Conservation (phyloP, 1,140 invertebrate species). For the Scaptomyza hsui region DNA sequence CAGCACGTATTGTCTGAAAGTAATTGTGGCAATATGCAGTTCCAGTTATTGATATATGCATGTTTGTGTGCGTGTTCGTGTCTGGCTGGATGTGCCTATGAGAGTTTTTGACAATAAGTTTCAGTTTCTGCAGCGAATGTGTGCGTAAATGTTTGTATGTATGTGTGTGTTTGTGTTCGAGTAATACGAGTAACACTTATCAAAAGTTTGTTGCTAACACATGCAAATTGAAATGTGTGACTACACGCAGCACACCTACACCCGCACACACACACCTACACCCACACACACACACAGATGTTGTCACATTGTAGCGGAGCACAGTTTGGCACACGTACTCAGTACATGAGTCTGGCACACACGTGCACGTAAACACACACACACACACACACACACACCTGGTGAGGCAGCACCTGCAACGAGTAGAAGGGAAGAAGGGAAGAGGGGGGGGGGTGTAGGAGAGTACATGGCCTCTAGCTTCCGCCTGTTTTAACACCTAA, state of each 20-base stretch:
- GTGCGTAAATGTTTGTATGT: constrained; percentile 7
- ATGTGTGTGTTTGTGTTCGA: constrained; percentile 34
- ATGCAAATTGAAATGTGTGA: constrained; percentile 80
- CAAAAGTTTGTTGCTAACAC: constrained; percentile 80
- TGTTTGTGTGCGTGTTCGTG: constrained; percentile 43
- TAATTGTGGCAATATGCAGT: constrained; percentile 52
- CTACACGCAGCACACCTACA: constrained; percentile 44
- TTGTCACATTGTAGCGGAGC: constrained; percentile 58
- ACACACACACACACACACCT: neutral
- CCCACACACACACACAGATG: constrained; percentile 39
- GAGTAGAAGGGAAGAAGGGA: too few species aligned
- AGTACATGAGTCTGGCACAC: constrained; percentile 33
- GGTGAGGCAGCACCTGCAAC: constrained; percentile 40
- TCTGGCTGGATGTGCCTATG: constrained; percentile 19
- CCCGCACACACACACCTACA: constrained; percentile 34
- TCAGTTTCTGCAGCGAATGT: constrained; percentile 47
- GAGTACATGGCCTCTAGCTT: constrained; percentile 71
- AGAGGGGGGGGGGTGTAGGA: constrained; percentile 23
- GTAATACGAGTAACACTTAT: constrained; percentile 80
- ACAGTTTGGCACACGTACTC: constrained; percentile 65
- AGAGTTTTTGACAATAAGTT: constrained; percentile 73
- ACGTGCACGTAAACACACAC: constrained; percentile 28
- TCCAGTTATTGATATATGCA: constrained; percentile 45
- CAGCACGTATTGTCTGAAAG: constrained; percentile 44
- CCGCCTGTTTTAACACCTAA: constrained; percentile 78